Percentiles rank a stretch among this genome's conserved stretches.
phyloP scores from a whole-genome alignment of 2,888 invertebrate genomes.

The Ectemnius continuus region DNA sequence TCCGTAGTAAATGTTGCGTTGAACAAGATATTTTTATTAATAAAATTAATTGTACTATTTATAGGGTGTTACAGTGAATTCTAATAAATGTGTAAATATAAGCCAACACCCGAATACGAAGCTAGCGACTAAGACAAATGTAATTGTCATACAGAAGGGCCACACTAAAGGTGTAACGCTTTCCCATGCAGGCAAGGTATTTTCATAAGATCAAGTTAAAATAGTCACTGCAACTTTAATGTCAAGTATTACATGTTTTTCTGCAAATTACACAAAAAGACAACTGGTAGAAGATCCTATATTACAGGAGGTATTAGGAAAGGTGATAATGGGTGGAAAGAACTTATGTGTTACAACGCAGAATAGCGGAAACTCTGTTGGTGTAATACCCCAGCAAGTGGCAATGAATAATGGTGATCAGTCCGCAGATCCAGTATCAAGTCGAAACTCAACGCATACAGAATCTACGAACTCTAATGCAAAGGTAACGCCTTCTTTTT shows the following conservation, averaged over 20 bases:
- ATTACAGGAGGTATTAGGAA: slow-evolving; percentile 72
- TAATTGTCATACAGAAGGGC: slow-evolving; percentile 82
- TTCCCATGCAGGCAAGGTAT: slow-evolving; percentile 74
- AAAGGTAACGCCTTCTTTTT: slow-evolving; percentile 52
- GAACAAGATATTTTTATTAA: no score
- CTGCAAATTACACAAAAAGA: neutral
- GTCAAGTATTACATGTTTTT: neutral
- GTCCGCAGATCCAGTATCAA: slow-evolving; percentile 56
- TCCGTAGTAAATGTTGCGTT: no score
- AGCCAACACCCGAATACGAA: slow-evolving; percentile 64
- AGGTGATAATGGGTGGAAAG: slow-evolving; percentile 74
- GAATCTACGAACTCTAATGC: slow-evolving; percentile 59
- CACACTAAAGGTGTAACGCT: slow-evolving; percentile 78
- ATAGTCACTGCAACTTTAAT: slow-evolving; percentile 1
- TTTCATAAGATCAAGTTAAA: slow-evolving; percentile 11
- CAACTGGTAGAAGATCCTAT: neutral
- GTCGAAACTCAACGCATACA: slow-evolving; percentile 52
- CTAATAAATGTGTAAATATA: slow-evolving; percentile 68
- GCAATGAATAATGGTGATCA: slow-evolving; percentile 67
- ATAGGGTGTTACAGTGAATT: slow-evolving; percentile 66
- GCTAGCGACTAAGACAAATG: slow-evolving; percentile 80
- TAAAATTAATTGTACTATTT: slow-evolving; percentile 31
- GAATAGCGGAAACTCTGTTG: slow-evolving; percentile 61
- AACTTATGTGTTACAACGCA: slow-evolving; percentile 67
- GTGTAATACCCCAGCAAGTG: slow-evolving; percentile 64